Base-by-base conservation (phyloP, 2,797 vertebrate species). In the Telmatherina bonti region DNA sequence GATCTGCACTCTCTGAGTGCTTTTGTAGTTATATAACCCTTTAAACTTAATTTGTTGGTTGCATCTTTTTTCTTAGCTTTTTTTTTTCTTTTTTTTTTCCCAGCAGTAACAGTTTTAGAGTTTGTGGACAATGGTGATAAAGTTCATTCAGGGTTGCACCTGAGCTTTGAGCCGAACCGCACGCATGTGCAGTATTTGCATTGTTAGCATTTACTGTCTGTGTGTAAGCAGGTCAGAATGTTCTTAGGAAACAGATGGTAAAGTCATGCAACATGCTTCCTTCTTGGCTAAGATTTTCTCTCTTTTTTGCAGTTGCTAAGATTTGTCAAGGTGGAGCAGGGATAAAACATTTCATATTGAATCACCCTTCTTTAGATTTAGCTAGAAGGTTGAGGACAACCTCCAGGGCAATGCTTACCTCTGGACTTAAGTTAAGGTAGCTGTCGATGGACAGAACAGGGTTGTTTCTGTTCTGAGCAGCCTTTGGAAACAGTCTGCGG, bases 381-480 rank as follows among this genome's bases (percentile, higher is more conserved):
- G 43, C 15, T 62, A n/a, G 62, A 33, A 35, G 20, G n/a, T 38
- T n/a, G 41, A 26, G 24, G 30, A 11, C 15, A 29, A 10, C 35
- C 36, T 60, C 33, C 1, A 5, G 63, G 53, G 71, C 58, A 56
- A 26, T 43, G 84, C 92, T 47, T 93, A 99, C 98, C 96, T 99
- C 96, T 0, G 95, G 94, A 67, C 98, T 97, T 6, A 99, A 92
- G 94, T 98, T 97, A 87, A 99, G 95, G 93, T 99, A 99, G 94
- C 96, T 98, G 93, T 99, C 98, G 4, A 99, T 93, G 85, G 97
- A 96, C 90, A 99, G 56, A 63, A 99, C 94, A 0, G 98, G 98
- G 92, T 96, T 97, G 90, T 84, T 94, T 71, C 93, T 93, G 92
- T 97, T 98, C 38, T 89, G 89, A 49, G 96, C 81, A 30, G 97